Base-by-base conservation (phyloP, 2,888 invertebrate genomes). In the Volucella inanis region DNA sequence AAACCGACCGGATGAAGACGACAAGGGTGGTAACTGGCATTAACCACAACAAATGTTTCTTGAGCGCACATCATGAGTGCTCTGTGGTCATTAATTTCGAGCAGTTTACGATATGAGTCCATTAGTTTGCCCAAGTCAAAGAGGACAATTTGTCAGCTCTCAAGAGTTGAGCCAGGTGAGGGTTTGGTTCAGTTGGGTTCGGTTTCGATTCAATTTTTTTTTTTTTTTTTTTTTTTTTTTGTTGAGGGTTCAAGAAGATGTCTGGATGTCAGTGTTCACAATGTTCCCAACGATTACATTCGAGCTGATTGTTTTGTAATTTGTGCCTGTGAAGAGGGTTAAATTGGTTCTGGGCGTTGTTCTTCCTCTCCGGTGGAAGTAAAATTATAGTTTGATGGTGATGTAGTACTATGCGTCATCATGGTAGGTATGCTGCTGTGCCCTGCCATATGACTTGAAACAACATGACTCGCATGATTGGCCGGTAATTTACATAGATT, bases 81-180 rank as follows among this genome's bases (percentile, higher is more conserved):
- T 72, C 45, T 11, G 84, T 64, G 87, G 85, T 88, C 87, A 88
- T 88, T 87, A 87, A 87, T 87, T 87, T 87, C 80, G 78, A 86
- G 80, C 74, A 87, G 84, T 88, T 88, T 88, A 87, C 87, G 88
- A 87, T 88, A 88, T 87, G 88, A 87, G 77, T 88, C 88, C 88
- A 88, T 88, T 88, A 88, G 87, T 67, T 87, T 22, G 76, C 10
- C 62, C 81, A 43, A 76, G 81, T 81, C 80, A 77, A 85, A 77
- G 81, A 76, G 84, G 85, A 80, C 59, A 85, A 85, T 85, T 85
- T 85, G 85, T 85, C 85, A 75, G 83, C 11, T 45, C 47, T 31
- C 38, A 43, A n/a, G 55, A 9, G n/a, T 15, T 15, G 38, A 18
- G 14, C 57, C 79, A 74, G 80, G 65, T 80, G 84, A 80, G 68